Evolutionary conservation across 2,797 vertebrate species (phyloP).

Genomic region (Botia almorhae): DNA sequence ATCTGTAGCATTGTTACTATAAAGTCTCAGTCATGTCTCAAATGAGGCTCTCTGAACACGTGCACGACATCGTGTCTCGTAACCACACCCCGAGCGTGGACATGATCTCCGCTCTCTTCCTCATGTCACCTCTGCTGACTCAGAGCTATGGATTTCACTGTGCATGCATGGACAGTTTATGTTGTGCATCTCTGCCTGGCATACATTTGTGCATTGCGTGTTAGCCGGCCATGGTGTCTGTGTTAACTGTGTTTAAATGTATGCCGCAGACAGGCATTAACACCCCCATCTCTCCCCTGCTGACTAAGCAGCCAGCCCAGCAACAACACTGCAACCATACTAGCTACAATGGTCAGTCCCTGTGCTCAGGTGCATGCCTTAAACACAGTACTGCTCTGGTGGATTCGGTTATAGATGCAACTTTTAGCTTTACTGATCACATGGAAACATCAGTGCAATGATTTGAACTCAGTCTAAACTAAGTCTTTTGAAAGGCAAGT

Average conservation of each 20-base stretch:
- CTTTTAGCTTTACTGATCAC: background rate
- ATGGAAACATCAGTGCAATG: background rate
- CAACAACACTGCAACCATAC: constrained; percentile 7
- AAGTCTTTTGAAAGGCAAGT: background rate
- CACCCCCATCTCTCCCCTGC: constrained; percentile 13
- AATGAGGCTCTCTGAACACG: background rate
- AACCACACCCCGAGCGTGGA: constrained; percentile 53
- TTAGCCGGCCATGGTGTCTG: background rate
- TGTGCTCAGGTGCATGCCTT: background rate
- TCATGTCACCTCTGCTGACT: constrained; percentile 19
- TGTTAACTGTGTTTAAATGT: constrained; percentile 6
- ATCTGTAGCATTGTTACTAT: background rate
- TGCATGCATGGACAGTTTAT: background rate
- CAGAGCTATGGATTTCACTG: background rate
- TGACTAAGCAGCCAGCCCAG: constrained; percentile 45
- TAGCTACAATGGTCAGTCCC: background rate
- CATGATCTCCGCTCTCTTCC: constrained; percentile 13
- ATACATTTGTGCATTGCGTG: background rate
- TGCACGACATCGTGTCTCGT: constrained; percentile 20
- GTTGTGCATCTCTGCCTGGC: constrained; percentile 7
- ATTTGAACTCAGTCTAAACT: background rate
- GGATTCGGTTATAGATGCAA: background rate
- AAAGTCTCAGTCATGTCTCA: background rate
- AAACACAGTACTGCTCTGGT: background rate
- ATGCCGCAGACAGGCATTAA: constrained; percentile 40